phyloP scores from a whole-genome alignment of 2,888 invertebrate species.

The Piscicola geometra region DNA sequence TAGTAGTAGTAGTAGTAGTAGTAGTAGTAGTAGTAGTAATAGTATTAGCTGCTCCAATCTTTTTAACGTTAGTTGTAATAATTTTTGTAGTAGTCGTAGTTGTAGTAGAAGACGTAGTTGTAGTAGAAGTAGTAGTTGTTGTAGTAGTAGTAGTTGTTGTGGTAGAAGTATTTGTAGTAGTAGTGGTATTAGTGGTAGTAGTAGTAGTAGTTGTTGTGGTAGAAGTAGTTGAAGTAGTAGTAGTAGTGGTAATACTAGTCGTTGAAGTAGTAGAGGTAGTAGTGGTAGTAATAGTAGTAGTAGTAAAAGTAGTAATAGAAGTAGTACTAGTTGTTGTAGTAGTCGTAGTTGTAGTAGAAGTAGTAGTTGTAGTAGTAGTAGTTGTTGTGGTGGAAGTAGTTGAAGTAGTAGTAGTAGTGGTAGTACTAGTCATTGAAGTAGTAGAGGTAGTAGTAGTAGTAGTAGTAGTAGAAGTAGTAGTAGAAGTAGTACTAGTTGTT shows the following conservation, averaged over 20 bases:
- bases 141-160: conserved; percentile 34
- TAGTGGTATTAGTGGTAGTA: conserved; percentile 24
- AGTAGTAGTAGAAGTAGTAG: conserved; percentile 37
- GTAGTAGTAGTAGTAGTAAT: conserved; percentile 16
- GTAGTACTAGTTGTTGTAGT: conserved; percentile 29
- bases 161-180: conserved; percentile 32
- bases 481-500: conserved; percentile 35
- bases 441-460: conserved; percentile 22
- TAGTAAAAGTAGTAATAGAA: conserved; percentile 29
- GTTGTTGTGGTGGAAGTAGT: conserved; percentile 23
- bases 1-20: conserved; percentile 27
- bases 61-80: not conserved
- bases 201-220: conserved; percentile 24
- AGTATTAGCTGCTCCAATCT: not conserved
- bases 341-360: conserved; percentile 38
- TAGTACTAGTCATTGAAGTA: conserved; percentile 23
- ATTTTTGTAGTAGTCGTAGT: conserved; percentile 28
- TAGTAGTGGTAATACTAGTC: conserved; percentile 18
- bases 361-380: conserved; percentile 22
- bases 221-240: conserved; percentile 23
- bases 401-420: conserved; percentile 22
- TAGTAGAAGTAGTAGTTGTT: conserved; percentile 21
- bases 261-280: conserved; percentile 30
- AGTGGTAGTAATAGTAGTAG: conserved; percentile 32
- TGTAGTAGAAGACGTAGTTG: conserved; percentile 25